phyloP scores from a whole-genome alignment of 2,113 vertebrate species.

The Podarcis raffonei region DNA sequence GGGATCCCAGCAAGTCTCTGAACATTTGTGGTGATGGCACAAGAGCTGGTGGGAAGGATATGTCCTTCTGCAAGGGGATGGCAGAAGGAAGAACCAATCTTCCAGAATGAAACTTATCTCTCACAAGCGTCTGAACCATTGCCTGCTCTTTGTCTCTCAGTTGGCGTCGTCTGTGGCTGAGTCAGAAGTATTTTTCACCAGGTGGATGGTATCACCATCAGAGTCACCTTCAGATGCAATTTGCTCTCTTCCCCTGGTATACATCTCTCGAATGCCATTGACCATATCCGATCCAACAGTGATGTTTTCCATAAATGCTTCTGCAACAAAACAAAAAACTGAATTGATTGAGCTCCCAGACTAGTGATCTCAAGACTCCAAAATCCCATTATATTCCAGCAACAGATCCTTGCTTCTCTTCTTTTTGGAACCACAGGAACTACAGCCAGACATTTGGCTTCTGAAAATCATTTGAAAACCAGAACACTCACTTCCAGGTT shows the following conservation, averaged over 20 bases:
- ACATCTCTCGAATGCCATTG: slow-evolving; percentile 21
- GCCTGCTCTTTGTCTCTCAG: neutral
- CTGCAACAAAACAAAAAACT: neutral
- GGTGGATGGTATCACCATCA: slow-evolving; percentile 5
- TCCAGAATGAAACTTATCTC: neutral
- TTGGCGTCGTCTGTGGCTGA: neutral
- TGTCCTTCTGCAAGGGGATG: neutral
- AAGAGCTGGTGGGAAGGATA: neutral
- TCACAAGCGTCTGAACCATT: neutral
- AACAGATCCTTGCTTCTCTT: neutral
- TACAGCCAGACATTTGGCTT: too few relatives aligned
- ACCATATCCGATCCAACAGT: neutral
- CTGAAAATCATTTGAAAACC: too few relatives aligned
- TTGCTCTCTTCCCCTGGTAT: slow-evolving; percentile 4
- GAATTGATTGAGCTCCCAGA: too few relatives aligned
- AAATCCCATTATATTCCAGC: neutral
- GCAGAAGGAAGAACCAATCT: neutral
- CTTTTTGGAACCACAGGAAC: neutral
- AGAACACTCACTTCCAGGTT: too few relatives aligned
- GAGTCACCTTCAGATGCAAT: neutral
- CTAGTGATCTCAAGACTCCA: neutral
- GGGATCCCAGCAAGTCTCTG: neutral
- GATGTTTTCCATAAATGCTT: slow-evolving; percentile 14
- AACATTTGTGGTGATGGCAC: neutral
- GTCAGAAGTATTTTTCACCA: slow-evolving; percentile 1